Evolutionary conservation across 2,113 vertebrate species (phyloP), one percentile per base, ranked within the genome.

Genomic region (Varanus salvator): DNA sequence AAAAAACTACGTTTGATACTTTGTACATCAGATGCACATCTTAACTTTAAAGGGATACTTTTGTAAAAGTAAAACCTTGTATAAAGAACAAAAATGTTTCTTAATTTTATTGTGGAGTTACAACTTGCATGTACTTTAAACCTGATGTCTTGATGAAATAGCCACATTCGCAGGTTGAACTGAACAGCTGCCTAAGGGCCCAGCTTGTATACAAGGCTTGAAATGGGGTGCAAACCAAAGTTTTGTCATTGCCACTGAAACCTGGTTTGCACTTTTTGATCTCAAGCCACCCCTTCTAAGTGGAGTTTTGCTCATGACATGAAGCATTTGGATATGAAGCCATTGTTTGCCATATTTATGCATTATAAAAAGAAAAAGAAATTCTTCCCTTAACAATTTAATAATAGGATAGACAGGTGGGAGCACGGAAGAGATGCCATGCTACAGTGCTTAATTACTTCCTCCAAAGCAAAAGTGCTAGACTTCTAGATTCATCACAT

Each of bases 11-110:
- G 97, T 98, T 98, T 98, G 97, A 97, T 98, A 99, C 97, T 98
- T 98, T 98, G 97, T 98, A 98, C 98, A 97, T 97, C 97, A 97
- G 97, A 98, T 97, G 97, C 97, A 97, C 97, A 98, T 98, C 97
- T 98, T 97, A 98, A 95, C 97, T 98, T 98, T 98, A 97, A 98
- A 98, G 97, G 97, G 97, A 97, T 97, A 98, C 96, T 98, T 98
- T 98, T 98, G 95, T 98, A 98, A 97, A 97, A 98, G 97, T 97
- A 97, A 96, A 97, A 97, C 96, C 96, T 97, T 98, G 98, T 98
- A 98, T 97, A 98, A 97, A 97, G 95, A 97, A 98, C 95, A 97
- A 98, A 96, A 96, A 94, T 25, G 97, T 98, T 98, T 98, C 97
- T 98, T 97, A 97, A 97, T 96, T 97, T 97, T 97, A 96, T 96